A percentile compares a stretch with the other conserved stretches of the same genome.
phyloP scores from a whole-genome alignment of 1,140 invertebrate species.

The Charaxes varanes region DNA sequence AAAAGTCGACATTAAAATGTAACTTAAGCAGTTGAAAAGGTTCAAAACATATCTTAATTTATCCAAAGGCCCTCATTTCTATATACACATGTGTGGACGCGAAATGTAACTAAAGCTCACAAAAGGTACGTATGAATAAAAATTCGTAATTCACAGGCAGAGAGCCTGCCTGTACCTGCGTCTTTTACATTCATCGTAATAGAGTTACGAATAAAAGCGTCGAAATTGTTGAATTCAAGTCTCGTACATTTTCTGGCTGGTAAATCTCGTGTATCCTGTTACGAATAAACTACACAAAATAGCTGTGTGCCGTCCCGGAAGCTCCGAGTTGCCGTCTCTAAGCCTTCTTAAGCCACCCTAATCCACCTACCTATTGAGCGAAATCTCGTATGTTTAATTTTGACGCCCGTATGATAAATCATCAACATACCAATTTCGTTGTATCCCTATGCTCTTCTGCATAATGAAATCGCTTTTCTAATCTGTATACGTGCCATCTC shows the following conservation, averaged over 20 bases:
- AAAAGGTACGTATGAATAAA: constrained; percentile 21
- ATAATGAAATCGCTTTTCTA: too few species aligned
- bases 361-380: constrained; percentile 29
- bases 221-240: constrained; percentile 30
- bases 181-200: constrained; percentile 28
- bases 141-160: constrained; percentile 27
- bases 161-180: too few species aligned
- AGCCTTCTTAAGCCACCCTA: constrained; percentile 34
- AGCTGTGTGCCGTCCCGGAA: constrained; percentile 24
- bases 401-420: constrained; percentile 12
- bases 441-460: too few species aligned
- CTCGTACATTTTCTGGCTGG: constrained; percentile 25
- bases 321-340: constrained; percentile 27
- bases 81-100: constrained; percentile 7
- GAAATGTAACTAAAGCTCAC: constrained; percentile 18
- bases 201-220: constrained; percentile 30
- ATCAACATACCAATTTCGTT: not conserved
- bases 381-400: constrained; percentile 23
- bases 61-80: not conserved
- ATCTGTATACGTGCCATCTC: too few species aligned
- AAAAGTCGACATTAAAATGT: not conserved
- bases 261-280: constrained; percentile 29
- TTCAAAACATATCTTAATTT: constrained; percentile 1
- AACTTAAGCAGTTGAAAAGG: too few species aligned
- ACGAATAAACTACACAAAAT: constrained; percentile 30